Percentiles rank a stretch among this genome's conserved stretches.
These are phyloP conservation scores for Entomobrya multifasciata DNA, from an alignment of 2,888 invertebrate species.

Conservation along the genomic window DNA sequence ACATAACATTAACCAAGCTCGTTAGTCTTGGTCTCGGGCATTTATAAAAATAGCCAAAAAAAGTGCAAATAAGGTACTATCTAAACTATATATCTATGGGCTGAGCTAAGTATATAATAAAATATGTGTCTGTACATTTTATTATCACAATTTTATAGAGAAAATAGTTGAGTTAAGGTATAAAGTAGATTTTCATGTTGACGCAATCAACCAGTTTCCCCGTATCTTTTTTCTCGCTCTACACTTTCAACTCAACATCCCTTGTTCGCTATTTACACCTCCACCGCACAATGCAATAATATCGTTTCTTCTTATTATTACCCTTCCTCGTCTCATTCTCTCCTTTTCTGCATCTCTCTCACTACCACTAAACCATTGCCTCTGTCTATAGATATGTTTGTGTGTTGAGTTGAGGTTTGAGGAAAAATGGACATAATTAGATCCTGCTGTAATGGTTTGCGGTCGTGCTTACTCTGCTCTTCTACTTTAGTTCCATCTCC, in stretches of 20 bases:
- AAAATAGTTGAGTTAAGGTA: conserved; percentile 40
- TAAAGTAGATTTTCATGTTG: conserved; percentile 58
- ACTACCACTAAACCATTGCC: too few relatives aligned
- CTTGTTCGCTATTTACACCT: background rate
- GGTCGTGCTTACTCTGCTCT: conserved; percentile 56
- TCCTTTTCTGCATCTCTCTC: background rate
- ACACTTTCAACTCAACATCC: background rate
- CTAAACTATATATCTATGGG: too few relatives aligned
- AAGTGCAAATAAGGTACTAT: conserved; percentile 1
- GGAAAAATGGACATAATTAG: conserved; percentile 64
- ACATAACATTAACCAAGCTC: conserved; percentile 1
- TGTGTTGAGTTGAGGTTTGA: conserved; percentile 49
- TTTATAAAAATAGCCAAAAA: too few relatives aligned
- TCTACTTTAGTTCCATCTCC: too few relatives aligned
- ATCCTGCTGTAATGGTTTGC: conserved; percentile 57
- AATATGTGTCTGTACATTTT: too few relatives aligned
- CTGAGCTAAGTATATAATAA: too few relatives aligned
- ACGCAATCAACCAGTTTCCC: conserved; percentile 57
- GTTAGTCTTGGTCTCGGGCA: too few relatives aligned
- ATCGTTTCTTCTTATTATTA: conserved; percentile 48
- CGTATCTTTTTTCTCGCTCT: conserved; percentile 16
- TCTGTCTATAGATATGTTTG: conserved; percentile 33
- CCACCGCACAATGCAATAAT: conserved; percentile 31
- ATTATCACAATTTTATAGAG: too few relatives aligned
- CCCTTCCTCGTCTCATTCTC: conserved; percentile 1